Evolutionary conservation across 2,113 vertebrate species (phyloP), one percentile per base, ranked within the genome.

Genomic region (Pseudolaguvia tuberculata): DNA sequence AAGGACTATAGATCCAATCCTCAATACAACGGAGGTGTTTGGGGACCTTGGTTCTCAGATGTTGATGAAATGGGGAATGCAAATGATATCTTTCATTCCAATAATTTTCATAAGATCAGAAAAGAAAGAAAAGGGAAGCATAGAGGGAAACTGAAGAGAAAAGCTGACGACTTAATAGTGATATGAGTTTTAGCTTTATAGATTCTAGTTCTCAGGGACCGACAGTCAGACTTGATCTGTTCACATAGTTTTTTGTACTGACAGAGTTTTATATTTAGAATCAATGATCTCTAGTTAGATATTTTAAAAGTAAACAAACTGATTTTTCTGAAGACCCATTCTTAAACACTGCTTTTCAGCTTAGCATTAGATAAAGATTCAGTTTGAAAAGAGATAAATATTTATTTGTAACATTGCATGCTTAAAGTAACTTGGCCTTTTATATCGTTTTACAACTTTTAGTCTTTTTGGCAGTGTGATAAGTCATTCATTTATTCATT

Each of bases 41-140:
- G 97, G 97, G 97, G 95, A 0, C 97, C 97, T 0, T 99, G 97
- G 97, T 94, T 92, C 81, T 92, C 95, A 79, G 94, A 96, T 1
- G 91, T 92, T 0, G 86, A 85, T 15, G 91, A 92, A 75, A 85
- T 88, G 42, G 90, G 90, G 70, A 89, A 91, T 8, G 84, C 86
- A 17, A 90, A 93, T 1, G 85, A 91, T 56, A 85, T 85, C 72
- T 77, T 88, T 21, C 83, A 90, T 51, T 85, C 78, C 50, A 89
- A 86, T 75, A 79, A 87, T 79, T 76, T 91, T 7, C 80, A 83
- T 14, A 91, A 89, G 85, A 90, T 73, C 12, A 90, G 86, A 67
- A 86, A 87, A 76, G 86, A 21, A 0, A 92, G 88, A 39, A 95
- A 93, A 78, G 69, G 70, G 1, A 89, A 85, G 71, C 91, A 84